These are phyloP conservation scores for Drosophila novamexicana DNA, from an alignment of 1,140 invertebrate species.

Conservation along the genomic window DNA sequence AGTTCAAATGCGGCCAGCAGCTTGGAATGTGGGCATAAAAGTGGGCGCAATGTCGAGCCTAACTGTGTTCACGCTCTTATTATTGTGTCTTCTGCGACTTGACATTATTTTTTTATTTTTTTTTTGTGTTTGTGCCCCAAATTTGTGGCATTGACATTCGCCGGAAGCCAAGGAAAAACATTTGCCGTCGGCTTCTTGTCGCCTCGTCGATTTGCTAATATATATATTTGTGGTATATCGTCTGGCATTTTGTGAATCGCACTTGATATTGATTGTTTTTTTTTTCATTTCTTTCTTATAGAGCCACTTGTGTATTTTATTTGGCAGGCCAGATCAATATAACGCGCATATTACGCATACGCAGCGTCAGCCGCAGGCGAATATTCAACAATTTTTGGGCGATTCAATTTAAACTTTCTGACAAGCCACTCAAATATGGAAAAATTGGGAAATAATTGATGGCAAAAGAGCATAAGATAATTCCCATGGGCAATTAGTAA, in stretches of 20 bases:
- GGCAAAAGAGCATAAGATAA: not conserved
- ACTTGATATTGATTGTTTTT: slow-evolving; percentile 22
- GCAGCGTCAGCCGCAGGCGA: not conserved
- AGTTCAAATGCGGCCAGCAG: slow-evolving; percentile 28
- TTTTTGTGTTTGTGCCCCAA: slow-evolving; percentile 51
- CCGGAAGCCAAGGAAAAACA: slow-evolving; percentile 80
- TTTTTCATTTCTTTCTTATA: not conserved
- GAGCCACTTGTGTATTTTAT: not conserved
- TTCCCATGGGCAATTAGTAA: not conserved
- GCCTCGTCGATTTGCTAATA: slow-evolving; percentile 32
- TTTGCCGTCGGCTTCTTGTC: slow-evolving; percentile 72
- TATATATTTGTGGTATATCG: slow-evolving; percentile 5
- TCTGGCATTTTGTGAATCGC: slow-evolving; percentile 54
- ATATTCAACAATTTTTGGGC: slow-evolving; percentile 13
- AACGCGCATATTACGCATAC: slow-evolving; percentile 23
- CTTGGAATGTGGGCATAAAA: not conserved
- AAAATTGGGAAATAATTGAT: not conserved
- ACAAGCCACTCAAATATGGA: not conserved
- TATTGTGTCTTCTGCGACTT: slow-evolving; percentile 51
- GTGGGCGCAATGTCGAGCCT: not conserved
- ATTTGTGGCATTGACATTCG: slow-evolving; percentile 79
- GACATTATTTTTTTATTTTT: slow-evolving; percentile 15
- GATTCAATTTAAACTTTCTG: slow-evolving; percentile 16
- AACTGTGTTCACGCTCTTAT: slow-evolving; percentile 21
- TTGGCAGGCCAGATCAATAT: slow-evolving; percentile 27